These are phyloP conservation scores for Limnephilus rhombicus DNA, from an alignment of 2,888 invertebrate genomes.

Conservation along the genomic window DNA sequence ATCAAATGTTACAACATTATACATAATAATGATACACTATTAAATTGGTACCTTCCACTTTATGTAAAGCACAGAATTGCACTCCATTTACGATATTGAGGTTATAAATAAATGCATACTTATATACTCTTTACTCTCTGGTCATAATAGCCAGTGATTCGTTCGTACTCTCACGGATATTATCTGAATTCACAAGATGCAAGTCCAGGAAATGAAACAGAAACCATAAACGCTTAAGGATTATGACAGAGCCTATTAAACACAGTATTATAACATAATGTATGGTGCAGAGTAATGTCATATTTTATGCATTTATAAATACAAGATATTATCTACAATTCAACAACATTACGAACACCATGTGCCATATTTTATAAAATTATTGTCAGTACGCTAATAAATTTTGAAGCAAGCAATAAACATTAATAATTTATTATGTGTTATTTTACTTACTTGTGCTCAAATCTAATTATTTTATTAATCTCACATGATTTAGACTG, in stretches of 20 bases:
- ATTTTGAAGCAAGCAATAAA: not conserved
- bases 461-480: no score
- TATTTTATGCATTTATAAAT: not conserved
- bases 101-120: not conserved
- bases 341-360: not conserved
- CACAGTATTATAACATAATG: not conserved
- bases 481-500: no score
- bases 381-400: not conserved
- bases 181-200: not conserved
- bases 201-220: not conserved
- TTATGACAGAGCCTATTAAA: not conserved
- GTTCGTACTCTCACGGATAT: not conserved
- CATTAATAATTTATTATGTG: not conserved
- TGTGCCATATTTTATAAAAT: not conserved
- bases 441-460: no score
- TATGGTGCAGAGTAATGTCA: not conserved
- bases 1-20: not conserved
- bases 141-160: not conserved
- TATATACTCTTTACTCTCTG: not conserved
- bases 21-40: not conserved
- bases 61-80: not conserved
- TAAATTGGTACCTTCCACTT: not conserved
- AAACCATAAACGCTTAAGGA: not conserved
- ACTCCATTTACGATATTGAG: not conserved
- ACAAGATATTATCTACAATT: not conserved